Percentiles rank a stretch among this genome's conserved stretches.
These are phyloP conservation scores for Anagrus nilaparvatae DNA, from an alignment of 1,140 invertebrate species.

Conservation along the genomic window DNA sequence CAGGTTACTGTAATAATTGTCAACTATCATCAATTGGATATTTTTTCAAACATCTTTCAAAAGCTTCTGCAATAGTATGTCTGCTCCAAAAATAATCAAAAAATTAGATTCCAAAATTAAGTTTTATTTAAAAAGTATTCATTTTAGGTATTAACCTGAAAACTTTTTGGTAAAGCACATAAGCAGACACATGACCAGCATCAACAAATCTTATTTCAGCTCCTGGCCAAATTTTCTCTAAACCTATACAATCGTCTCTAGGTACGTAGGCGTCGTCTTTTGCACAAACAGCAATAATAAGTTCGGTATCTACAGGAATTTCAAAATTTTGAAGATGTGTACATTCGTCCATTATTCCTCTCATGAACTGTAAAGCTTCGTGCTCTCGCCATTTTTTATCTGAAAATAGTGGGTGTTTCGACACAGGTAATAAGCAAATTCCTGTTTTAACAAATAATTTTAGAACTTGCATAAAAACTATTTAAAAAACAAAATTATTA, in stretches of 20 bases:
- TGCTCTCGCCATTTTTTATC: constrained; percentile 44
- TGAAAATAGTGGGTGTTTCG: constrained; percentile 28
- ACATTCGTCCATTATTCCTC: constrained; percentile 97
- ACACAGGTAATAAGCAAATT: constrained; percentile 32
- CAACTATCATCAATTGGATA: constrained; percentile 30
- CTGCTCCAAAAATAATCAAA: constrained; percentile 21
- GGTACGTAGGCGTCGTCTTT: constrained; percentile 90
- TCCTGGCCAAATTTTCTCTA: constrained; percentile 88
- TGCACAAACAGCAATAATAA: constrained; percentile 79
- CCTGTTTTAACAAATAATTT: too few relatives aligned
- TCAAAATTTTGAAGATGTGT: constrained; percentile 93
- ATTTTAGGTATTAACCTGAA: constrained; percentile 58
- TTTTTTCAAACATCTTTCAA: constrained; percentile 43
- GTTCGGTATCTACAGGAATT: constrained; percentile 68
- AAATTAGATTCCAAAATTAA: neutral
- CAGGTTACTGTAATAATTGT: neutral
- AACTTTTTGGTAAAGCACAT: constrained; percentile 72
- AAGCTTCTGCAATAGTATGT: constrained; percentile 42
- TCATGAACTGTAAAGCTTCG: constrained; percentile 88
- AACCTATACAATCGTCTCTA: constrained; percentile 63
- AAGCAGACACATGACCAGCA: constrained; percentile 84
- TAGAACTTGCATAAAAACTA: too few relatives aligned
- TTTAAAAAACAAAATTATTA: too few relatives aligned
- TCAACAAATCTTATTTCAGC: constrained; percentile 78
- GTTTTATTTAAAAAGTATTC: neutral